Evolutionary conservation across 1,140 invertebrate genomes (phyloP).

Genomic region (Theocolax elegans): DNA sequence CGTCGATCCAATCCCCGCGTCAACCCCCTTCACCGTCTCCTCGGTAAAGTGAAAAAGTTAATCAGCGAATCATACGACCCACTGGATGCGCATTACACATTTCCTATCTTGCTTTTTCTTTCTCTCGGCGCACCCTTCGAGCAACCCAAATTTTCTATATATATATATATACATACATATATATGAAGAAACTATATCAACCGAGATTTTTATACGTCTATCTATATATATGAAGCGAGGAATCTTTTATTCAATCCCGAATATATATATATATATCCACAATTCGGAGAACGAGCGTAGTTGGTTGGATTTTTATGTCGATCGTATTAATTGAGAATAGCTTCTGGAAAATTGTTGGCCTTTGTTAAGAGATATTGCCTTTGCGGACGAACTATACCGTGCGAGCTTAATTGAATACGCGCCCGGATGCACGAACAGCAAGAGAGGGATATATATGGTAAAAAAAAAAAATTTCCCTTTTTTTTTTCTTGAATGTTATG

Average conservation of each 20-base stretch:
- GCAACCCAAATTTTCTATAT: too few species aligned
- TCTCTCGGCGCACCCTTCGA: too few species aligned
- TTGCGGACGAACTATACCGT: not conserved
- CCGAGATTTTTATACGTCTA: too few species aligned
- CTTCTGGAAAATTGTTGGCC: conserved; percentile 1
- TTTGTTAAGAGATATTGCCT: not conserved
- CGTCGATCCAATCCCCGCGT: too few species aligned
- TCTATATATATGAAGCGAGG: too few species aligned
- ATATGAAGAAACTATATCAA: too few species aligned
- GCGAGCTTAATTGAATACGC: not conserved
- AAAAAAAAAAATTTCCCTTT: not conserved
- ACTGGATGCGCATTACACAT: conserved; percentile 8
- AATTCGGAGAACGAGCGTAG: too few species aligned
- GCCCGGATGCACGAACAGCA: too few species aligned
- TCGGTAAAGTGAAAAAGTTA: conserved; percentile 15
- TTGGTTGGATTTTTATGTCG: conserved; percentile 6
- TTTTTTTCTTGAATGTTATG: not conserved
- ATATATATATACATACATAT: too few species aligned
- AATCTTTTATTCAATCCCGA: too few species aligned
- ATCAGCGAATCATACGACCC: not conserved
- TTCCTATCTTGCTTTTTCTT: conserved; percentile 2
- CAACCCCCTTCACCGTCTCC: not conserved
- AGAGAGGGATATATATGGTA: not conserved
- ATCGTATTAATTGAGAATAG: conserved; percentile 13
- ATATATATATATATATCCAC: too few species aligned